phyloP scores from a whole-genome alignment of 2,113 vertebrate species.

The Zosterops pallidus region DNA sequence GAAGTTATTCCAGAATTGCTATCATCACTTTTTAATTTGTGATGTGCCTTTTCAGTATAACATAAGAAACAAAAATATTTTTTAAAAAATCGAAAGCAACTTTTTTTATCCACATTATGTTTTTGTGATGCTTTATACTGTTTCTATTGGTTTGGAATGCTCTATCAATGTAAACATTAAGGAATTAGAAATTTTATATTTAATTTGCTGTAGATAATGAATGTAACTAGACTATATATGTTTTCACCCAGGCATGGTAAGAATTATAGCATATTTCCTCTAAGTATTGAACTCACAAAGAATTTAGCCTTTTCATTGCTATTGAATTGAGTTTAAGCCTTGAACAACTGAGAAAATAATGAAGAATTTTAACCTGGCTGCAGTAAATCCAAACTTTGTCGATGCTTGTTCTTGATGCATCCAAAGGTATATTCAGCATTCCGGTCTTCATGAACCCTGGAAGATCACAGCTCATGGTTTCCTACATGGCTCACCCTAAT shows the following conservation, averaged over 20 bases:
- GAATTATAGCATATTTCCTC: neutral
- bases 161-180: neutral
- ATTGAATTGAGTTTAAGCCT: neutral
- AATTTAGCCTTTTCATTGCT: neutral
- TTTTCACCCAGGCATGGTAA: neutral
- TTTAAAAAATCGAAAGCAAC: neutral
- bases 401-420: neutral
- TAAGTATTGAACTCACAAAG: neutral
- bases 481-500: neutral
- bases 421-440: neutral
- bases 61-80: neutral
- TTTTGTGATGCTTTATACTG: neutral
- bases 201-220: neutral
- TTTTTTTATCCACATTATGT: neutral
- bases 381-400: neutral
- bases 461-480: neutral
- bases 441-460: neutral
- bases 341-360: neutral
- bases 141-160: neutral
- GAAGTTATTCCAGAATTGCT: neutral
- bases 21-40: conserved; percentile 14
- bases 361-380: neutral
- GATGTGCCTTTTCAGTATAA: neutral
- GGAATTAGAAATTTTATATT: neutral
- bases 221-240: neutral